Base-by-base conservation (phyloP, 92 coral and sea anemone genomes). In the Palythoa grandis region DNA sequence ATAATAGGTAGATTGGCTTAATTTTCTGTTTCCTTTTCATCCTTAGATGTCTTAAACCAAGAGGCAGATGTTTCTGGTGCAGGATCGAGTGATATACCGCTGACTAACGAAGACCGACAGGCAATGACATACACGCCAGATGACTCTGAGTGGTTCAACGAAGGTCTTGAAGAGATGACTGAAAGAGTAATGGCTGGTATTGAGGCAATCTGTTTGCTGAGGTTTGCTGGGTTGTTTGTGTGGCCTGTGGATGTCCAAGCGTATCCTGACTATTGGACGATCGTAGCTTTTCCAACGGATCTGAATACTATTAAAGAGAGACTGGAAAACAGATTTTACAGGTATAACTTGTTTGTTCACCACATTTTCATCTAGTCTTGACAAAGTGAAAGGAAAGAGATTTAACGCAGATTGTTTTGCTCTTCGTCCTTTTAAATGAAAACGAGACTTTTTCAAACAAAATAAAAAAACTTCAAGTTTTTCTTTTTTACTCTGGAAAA, bases 221-320 rank as follows among this genome's bases (percentile, higher is more conserved):
- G 92, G 84, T 92, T 96, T 73, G 98, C 98, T 4, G 99, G 97
- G 23, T 96, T 98, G 14, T 96, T 96, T 80, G 98, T 95, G 20
- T 95, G 93, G 83, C 95, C 99, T 0, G 99, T 96, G 37, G 99
- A 96, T 83, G 99, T 96, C 19, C 98, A 95, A 43, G 76, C 98
- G 3, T 96, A 96, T 52, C 98, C 99, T 8, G 99, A 96, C 74
- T 96, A 96, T 77, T 96, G 99, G 99, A 95, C 95, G 58, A 92
- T 95, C 10, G 99, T 96, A 16, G 96, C 97, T 56, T 95, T 87
- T 82, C 99, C 99, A 2, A 91, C 91, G 8, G 99, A 96, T 76
- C 92, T 96, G 23, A 90, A 80, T 75, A 92, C 95, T 22, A 74
- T 96, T 6, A 89, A 89, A 29, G 98, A 96, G 68, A 92, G 94